Evolutionary conservation across 1,140 invertebrate genomes (phyloP).

Genomic region (Bombus soroeensis): DNA sequence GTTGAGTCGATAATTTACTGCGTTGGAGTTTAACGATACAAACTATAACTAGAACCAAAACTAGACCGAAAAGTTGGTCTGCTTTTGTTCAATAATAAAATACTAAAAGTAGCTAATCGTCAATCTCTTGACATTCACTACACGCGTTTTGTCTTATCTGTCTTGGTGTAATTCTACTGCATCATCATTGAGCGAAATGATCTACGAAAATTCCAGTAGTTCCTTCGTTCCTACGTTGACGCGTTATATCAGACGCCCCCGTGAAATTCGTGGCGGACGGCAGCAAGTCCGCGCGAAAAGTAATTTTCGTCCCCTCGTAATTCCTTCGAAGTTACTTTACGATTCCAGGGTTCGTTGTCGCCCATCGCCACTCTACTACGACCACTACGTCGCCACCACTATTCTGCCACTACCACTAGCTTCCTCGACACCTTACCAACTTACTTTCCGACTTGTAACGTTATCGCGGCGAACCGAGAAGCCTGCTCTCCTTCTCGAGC

Average conservation of each 20-base stretch:
- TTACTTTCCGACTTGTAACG: constrained; percentile 55
- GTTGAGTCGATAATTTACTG: background rate
- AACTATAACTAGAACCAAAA: background rate
- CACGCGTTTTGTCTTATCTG: no score
- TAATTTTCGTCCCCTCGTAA: constrained; percentile 52
- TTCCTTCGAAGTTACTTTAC: constrained; percentile 54
- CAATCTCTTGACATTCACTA: background rate
- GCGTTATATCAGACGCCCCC: background rate
- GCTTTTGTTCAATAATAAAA: background rate
- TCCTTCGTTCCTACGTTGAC: no score
- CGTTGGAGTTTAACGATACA: background rate
- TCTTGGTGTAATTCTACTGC: background rate
- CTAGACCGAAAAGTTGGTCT: background rate
- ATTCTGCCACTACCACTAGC: background rate
- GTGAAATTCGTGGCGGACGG: constrained; percentile 14
- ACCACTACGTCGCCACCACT: background rate
- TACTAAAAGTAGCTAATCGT: background rate
- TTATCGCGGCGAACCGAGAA: constrained; percentile 48
- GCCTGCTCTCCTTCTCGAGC: background rate
- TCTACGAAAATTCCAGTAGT: background rate
- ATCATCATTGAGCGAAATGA: background rate
- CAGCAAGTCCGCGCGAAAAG: constrained; percentile 15
- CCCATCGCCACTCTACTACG: background rate
- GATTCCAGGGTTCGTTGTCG: constrained; percentile 35
- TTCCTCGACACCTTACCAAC: constrained; percentile 26